Evolutionary conservation across 2,797 vertebrate species (phyloP), one percentile per base, ranked within the genome.

Genomic region (Sciurus carolinensis): DNA sequence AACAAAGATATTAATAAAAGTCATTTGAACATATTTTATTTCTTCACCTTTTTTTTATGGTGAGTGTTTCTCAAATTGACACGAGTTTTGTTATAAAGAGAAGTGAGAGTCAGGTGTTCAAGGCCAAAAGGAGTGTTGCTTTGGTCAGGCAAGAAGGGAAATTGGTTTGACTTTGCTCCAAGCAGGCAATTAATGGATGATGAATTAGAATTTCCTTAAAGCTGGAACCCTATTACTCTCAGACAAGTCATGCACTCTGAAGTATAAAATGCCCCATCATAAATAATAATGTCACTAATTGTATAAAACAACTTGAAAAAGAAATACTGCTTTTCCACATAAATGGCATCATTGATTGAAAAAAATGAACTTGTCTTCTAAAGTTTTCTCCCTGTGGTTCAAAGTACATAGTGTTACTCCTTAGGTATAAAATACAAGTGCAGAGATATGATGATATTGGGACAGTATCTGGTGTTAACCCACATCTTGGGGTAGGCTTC

Each of bases 131-230:
- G 54, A 97, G 95, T 50, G 52, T 22, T 94, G 24, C 95, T 97
- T 97, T 96, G 90, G 97, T 98, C 98, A 98, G 93, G 97, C 95
- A 97, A 97, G 92, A 97, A 98, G 95, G 97, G 90, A 98, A 98
- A 98, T 98, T 98, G 96, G 93, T 94, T 98, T 98, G 98, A 98
- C 97, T 98, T 98, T 98, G 91, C 98, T 98, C 98, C 98, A 98
- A 98, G 92, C 82, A 98, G 93, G 90, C 97, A 98, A 98, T 98
- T 98, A 98, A 97, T 95, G 94, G 62, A 97, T 98, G 98, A 98
- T 98, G 96, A 97, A 98, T 98, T 98, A 92, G 97, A 98, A 98
- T 97, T 80, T 72, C 84, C 86, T 86, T 94, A 86, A 98, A 98
- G 52, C 59, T 81, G 79, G 97, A 98, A 97, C 88, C 66, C 52